A percentile compares a stretch with the other conserved stretches of the same genome.
Conservation (phyloP, 2,888 invertebrate species). For the Penaeus monodon region DNA sequence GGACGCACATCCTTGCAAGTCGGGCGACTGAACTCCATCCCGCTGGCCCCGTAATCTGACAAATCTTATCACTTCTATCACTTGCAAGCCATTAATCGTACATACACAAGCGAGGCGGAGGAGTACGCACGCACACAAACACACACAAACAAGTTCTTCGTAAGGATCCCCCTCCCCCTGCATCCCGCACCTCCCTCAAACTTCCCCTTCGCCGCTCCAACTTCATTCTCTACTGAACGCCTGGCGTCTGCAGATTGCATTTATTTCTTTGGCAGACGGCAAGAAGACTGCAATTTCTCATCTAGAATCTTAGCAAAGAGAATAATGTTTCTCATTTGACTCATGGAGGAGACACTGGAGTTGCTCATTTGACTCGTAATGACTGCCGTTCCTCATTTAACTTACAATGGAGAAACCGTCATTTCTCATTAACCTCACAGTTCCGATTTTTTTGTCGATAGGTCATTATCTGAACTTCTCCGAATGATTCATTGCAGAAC, state of each 20-base stretch:
- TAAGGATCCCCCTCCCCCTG: background rate
- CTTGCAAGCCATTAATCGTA: no score
- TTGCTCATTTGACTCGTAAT: conserved; percentile 39
- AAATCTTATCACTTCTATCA: no score
- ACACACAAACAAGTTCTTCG: no score
- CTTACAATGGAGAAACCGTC: conserved; percentile 36
- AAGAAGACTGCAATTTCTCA: conserved; percentile 14
- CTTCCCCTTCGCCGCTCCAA: background rate
- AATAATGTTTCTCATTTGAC: conserved; percentile 39
- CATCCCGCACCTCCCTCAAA: no score
- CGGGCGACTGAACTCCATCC: no score
- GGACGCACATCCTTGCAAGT: no score
- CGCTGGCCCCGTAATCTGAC: no score
- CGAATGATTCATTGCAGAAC: no score
- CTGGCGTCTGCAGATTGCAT: conserved; percentile 8
- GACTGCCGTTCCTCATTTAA: conserved; percentile 40
- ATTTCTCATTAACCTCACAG: conserved; percentile 28
- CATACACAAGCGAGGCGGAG: no score
- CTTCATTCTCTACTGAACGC: conserved; percentile 4
- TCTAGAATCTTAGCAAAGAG: conserved; percentile 27
- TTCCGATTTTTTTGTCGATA: no score
- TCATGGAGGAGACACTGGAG: conserved; percentile 31
- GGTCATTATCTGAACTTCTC: no score
- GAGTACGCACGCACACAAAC: no score
- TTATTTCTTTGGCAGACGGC: conserved; percentile 20